Percentiles rank a stretch among this genome's conserved stretches.
These are phyloP conservation scores for Enteromius afrohamiltoni DNA, from an alignment of 2,797 vertebrate genomes.

Conservation along the genomic window DNA sequence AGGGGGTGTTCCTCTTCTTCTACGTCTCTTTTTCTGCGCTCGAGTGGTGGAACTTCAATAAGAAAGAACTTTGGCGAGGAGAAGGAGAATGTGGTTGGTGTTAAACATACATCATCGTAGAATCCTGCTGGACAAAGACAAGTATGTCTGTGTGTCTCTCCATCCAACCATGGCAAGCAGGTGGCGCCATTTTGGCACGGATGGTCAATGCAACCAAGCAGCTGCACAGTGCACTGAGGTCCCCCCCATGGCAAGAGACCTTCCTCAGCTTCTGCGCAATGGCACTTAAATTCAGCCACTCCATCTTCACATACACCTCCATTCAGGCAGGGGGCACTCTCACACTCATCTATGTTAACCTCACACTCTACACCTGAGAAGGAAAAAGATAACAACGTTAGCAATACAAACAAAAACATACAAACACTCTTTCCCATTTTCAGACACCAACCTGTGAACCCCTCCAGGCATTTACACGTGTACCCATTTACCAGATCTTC, in stretches of 20 bases:
- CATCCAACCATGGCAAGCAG: constrained; percentile 81
- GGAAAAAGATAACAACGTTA: constrained; percentile 4
- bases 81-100: constrained; percentile 90
- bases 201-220: constrained; percentile 85
- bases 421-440: neutral
- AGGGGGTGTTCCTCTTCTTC: constrained; percentile 51
- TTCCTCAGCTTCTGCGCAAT: constrained; percentile 76
- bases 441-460: constrained; percentile 83
- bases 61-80: constrained; percentile 76
- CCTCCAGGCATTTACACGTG: constrained; percentile 79
- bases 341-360: constrained; percentile 87
- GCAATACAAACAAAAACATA: neutral
- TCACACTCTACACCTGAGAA: constrained; percentile 84
- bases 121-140: constrained; percentile 89
- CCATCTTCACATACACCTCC: constrained; percentile 86
- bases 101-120: constrained; percentile 82
- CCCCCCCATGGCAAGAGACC: constrained; percentile 84
- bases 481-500: constrained; percentile 82
- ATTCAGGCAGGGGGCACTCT: constrained; percentile 86
- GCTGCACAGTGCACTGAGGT: constrained; percentile 80
- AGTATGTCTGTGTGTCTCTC: constrained; percentile 74
- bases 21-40: constrained; percentile 63
- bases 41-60: constrained; percentile 66
- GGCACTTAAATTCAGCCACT: constrained; percentile 84
- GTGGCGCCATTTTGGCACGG: constrained; percentile 84